A percentile compares a stretch with the other conserved stretches of the same genome.
These are phyloP conservation scores for Halocynthia aurantium DNA, from an alignment of 23 tunicate genomes.

Conservation along the genomic window DNA sequence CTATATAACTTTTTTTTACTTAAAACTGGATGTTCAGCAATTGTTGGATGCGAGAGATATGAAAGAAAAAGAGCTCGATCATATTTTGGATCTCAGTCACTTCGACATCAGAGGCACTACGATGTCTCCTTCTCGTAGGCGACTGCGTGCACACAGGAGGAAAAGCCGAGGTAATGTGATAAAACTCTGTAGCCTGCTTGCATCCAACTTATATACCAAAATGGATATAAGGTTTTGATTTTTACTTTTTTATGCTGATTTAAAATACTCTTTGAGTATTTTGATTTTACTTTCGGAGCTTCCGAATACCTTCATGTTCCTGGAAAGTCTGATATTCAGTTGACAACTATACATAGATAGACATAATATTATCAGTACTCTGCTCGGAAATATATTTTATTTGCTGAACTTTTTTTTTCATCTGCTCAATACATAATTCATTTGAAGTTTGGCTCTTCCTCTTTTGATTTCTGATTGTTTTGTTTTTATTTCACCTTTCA, in stretches of 20 bases:
- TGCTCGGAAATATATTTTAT: not conserved
- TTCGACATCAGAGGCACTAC: conserved; percentile 6
- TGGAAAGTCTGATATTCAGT: too few relatives aligned
- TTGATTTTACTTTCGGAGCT: too few relatives aligned
- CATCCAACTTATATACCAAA: too few relatives aligned
- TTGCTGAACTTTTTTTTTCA: not conserved
- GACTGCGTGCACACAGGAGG: conserved; percentile 22
- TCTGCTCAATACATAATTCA: not conserved
- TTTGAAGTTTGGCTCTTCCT: not conserved
- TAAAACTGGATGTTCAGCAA: conserved; percentile 4
- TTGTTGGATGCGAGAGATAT: conserved; percentile 5
- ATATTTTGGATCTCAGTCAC: conserved; percentile 10
- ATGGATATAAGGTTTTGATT: too few relatives aligned
- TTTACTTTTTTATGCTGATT: too few relatives aligned
- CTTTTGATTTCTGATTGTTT: not conserved
- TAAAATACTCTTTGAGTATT: too few relatives aligned
- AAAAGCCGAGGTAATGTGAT: conserved; percentile 13
- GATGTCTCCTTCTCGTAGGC: not conserved
- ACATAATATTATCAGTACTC: not conserved
- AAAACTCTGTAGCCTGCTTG: too few relatives aligned
- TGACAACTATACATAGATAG: not conserved
- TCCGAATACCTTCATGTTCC: too few relatives aligned
- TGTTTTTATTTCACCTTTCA: conserved; percentile 7
- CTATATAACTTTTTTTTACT: not conserved
- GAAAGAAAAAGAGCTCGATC: conserved; percentile 15